Evolutionary conservation across 1,140 invertebrate species (phyloP).

Genomic region (Periplaneta americana): DNA sequence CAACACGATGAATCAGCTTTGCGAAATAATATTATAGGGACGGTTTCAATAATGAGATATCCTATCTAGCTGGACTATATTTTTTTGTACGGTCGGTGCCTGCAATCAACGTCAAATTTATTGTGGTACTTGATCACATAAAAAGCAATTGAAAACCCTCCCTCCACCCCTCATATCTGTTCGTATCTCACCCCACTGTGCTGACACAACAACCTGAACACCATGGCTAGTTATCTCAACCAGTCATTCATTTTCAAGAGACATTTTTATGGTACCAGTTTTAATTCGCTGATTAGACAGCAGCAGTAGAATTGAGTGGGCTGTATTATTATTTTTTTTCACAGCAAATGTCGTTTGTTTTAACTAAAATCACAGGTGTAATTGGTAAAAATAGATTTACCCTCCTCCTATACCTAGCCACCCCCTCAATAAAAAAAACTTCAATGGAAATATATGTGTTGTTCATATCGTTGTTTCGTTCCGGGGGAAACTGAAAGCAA

Average conservation of each 20-base stretch:
- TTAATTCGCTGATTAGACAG: background rate
- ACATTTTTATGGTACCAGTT: background rate
- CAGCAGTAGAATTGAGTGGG: background rate
- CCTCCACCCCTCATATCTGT: background rate
- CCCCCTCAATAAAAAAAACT: no score
- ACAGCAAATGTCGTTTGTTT: background rate
- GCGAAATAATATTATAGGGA: background rate
- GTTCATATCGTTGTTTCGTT: background rate
- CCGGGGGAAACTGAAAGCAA: background rate
- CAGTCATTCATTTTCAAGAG: background rate
- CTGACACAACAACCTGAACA: background rate
- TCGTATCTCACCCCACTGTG: background rate
- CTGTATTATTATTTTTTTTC: background rate
- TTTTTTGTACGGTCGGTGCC: background rate
- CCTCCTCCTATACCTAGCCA: background rate
- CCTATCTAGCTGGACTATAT: background rate
- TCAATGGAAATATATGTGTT: background rate
- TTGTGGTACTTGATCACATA: conserved; percentile 10
- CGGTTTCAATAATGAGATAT: background rate
- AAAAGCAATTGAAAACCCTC: conserved; percentile 10
- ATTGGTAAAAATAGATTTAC: background rate
- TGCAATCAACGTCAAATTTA: conserved; percentile 9
- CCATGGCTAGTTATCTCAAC: background rate
- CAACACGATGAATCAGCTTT: background rate
- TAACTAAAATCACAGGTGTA: background rate